Conservation (phyloP, 2,888 invertebrate genomes). For the Eupeodes luniger region DNA sequence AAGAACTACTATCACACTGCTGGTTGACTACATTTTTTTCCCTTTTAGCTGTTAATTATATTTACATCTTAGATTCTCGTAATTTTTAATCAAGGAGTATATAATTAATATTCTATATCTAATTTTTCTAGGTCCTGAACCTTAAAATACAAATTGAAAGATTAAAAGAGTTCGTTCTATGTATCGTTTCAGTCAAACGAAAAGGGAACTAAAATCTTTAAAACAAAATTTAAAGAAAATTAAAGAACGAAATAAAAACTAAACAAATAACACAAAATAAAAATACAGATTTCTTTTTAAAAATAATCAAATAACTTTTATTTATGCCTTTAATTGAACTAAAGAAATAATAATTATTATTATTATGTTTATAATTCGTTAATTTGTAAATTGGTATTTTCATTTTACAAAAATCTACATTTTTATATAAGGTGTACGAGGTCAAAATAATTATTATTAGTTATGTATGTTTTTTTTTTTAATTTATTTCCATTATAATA, state of each 20-base stretch:
- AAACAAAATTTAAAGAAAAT: neutral
- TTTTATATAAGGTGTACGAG: conserved; percentile 21
- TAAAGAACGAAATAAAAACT: conserved; percentile 40
- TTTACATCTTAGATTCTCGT: too few species aligned
- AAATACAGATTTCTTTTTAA: conserved; percentile 50
- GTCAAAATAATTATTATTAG: conserved; percentile 5
- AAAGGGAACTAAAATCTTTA: neutral
- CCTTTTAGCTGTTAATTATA: too few species aligned
- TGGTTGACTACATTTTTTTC: too few species aligned
- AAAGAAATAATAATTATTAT: conserved; percentile 46
- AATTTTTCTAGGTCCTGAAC: too few species aligned
- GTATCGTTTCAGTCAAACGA: neutral
- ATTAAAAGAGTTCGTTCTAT: neutral
- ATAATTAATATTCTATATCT: too few species aligned
- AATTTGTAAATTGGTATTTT: conserved; percentile 14
- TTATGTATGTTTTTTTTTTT: conserved; percentile 26
- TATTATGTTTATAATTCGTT: conserved; percentile 46
- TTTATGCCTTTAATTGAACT: conserved; percentile 73
- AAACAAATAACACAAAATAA: conserved; percentile 35
- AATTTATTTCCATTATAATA: conserved; percentile 18
- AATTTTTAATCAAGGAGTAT: too few species aligned
- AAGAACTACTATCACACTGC: too few species aligned
- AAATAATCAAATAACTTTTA: conserved; percentile 74
- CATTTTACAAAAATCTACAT: conserved; percentile 29
- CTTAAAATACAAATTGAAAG: neutral